A percentile compares a stretch with the other conserved stretches of the same genome.
phyloP scores from a whole-genome alignment of 2,113 vertebrate genomes.

The Mugil cephalus region DNA sequence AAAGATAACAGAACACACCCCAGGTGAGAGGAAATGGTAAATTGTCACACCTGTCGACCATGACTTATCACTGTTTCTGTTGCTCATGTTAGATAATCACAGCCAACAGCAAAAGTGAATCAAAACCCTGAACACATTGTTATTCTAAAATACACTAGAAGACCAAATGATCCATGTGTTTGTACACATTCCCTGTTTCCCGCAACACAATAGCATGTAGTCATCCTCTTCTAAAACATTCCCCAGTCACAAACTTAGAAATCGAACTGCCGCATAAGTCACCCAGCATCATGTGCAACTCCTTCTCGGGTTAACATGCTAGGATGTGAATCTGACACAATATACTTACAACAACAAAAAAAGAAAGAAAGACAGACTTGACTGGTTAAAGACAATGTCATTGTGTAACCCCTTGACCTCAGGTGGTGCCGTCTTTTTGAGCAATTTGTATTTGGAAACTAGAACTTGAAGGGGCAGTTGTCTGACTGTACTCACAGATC shows the following conservation, averaged over 20 bases:
- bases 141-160: not conserved
- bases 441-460: not conserved
- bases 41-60: not conserved
- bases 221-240: not conserved
- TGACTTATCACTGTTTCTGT: not conserved
- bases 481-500: not conserved
- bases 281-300: not conserved
- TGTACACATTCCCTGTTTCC: fast-evolving
- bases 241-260: not conserved
- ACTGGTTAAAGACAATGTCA: constrained; percentile 3
- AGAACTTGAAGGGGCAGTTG: not conserved
- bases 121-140: not conserved
- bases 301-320: not conserved
- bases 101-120: not conserved
- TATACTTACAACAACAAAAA: not conserved
- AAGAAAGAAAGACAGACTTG: not conserved
- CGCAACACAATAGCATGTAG: not conserved
- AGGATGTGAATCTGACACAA: not conserved
- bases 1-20: constrained; percentile 16
- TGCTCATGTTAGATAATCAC: not conserved
- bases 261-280: constrained; percentile 1
- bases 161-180: not conserved
- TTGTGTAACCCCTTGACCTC: not conserved
- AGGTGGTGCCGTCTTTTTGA: not conserved
- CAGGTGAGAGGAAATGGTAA: not conserved